Conservation (phyloP, 2,113 vertebrate genomes). For the Lasiurus borealis region DNA sequence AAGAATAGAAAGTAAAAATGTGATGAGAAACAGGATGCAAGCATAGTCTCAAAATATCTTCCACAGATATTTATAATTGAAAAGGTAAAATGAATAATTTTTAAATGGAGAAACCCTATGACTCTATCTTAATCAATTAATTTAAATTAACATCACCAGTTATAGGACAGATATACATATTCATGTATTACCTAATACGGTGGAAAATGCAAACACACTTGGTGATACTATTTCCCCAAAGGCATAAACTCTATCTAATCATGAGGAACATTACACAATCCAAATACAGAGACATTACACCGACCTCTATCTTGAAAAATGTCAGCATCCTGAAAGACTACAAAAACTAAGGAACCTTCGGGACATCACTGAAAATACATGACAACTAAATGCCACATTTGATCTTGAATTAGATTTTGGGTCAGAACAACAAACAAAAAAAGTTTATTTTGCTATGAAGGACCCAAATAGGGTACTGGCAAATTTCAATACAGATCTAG, state of each 20-base stretch:
- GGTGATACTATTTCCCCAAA: neutral
- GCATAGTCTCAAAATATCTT: neutral
- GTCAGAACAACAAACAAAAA: neutral
- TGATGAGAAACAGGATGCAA: neutral
- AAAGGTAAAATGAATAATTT: constrained; percentile 38
- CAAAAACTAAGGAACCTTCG: neutral
- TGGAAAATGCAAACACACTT: neutral
- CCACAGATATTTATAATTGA: neutral
- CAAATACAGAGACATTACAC: no score
- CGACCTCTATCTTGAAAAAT: neutral
- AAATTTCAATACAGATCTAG: neutral
- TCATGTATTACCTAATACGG: neutral
- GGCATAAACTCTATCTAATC: neutral
- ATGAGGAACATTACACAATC: neutral
- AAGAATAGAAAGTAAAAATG: neutral
- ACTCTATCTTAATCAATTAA: neutral
- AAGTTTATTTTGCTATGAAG: neutral
- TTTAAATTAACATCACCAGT: constrained; percentile 13
- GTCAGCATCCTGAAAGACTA: neutral
- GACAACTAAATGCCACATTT: neutral
- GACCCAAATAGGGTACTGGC: neutral
- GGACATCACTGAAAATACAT: neutral
- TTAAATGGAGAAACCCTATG: neutral
- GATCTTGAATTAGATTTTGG: constrained; percentile 20
- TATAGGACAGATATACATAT: neutral